Evolutionary conservation across 1,140 invertebrate genomes (phyloP).

Genomic region (Scaptomyza graminum): DNA sequence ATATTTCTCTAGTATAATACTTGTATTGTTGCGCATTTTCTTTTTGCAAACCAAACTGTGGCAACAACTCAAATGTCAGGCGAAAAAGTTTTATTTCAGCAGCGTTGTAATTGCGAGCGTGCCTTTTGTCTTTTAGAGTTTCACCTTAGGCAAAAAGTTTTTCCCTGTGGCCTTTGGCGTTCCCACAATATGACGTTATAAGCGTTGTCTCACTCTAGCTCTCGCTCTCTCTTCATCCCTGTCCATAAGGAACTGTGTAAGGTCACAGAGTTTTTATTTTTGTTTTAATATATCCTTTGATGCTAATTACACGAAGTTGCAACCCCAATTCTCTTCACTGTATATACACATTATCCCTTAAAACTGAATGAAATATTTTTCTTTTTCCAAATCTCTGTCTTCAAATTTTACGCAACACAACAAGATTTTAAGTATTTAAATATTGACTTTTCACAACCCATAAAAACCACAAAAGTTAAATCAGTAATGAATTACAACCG

Average conservation of each 20-base stretch:
- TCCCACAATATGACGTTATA: slow-evolving; percentile 37
- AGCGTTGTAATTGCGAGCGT: slow-evolving; percentile 54
- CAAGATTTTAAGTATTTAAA: too few relatives aligned
- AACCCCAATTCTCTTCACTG: neutral
- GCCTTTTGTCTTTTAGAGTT: slow-evolving; percentile 40
- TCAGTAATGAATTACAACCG: slow-evolving; percentile 19
- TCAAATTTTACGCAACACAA: neutral
- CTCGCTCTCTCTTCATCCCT: slow-evolving; percentile 6
- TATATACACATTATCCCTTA: too few relatives aligned
- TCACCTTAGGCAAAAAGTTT: slow-evolving; percentile 53
- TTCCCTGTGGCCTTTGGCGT: slow-evolving; percentile 37
- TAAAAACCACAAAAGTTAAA: slow-evolving; percentile 2
- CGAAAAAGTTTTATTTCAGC: slow-evolving; percentile 59
- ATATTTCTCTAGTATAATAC: slow-evolving; percentile 42
- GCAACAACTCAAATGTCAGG: slow-evolving; percentile 67
- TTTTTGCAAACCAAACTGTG: slow-evolving; percentile 25
- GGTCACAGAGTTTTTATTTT: slow-evolving; percentile 23
- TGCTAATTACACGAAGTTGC: slow-evolving; percentile 14
- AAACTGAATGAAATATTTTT: neutral
- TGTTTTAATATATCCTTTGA: slow-evolving; percentile 1
- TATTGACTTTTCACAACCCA: neutral
- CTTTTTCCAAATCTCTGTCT: neutral
- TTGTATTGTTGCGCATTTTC: slow-evolving; percentile 72
- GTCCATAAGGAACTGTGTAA: slow-evolving; percentile 27
- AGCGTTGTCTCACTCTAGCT: slow-evolving; percentile 30